Conservation (phyloP, 1,140 invertebrate genomes). For the Marisa cornuarietis region DNA sequence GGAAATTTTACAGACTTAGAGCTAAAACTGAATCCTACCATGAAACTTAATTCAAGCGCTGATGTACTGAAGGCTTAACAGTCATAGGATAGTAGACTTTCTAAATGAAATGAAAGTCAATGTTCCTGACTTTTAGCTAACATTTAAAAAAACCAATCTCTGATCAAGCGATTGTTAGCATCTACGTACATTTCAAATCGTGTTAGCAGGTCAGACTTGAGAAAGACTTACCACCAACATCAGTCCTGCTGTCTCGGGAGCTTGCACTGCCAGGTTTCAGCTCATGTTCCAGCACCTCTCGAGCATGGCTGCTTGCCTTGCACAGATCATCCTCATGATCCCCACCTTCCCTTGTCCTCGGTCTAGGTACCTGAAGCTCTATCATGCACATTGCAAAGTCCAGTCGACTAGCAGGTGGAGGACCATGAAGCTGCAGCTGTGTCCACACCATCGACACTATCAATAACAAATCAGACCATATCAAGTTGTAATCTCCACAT, state of each 20-base stretch:
- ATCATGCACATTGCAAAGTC: constrained; percentile 63
- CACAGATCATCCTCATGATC: constrained; percentile 36
- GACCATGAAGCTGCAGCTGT: constrained; percentile 57
- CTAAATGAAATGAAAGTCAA: no score
- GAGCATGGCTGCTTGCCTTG: constrained; percentile 39
- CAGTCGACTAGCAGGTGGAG: constrained; percentile 58
- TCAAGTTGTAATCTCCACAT: not conserved
- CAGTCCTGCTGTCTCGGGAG: constrained; percentile 43
- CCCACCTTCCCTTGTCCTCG: not conserved
- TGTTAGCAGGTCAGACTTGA: no score
- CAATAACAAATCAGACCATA: not conserved
- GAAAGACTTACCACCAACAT: constrained; percentile 21
- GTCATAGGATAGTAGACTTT: no score
- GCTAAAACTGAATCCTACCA: no score
- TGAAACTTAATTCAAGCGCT: no score
- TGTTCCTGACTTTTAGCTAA: no score
- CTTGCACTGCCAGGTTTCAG: constrained; percentile 59
- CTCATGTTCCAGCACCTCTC: constrained; percentile 54
- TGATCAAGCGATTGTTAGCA: no score
- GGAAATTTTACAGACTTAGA: no score
- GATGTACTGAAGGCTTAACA: no score
- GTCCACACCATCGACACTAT: constrained; percentile 56
- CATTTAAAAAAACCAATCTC: no score
- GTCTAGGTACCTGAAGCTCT: constrained; percentile 34
- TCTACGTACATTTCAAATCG: no score